Conservation (phyloP, 2,888 invertebrate genomes). For the Chirona hameri region DNA sequence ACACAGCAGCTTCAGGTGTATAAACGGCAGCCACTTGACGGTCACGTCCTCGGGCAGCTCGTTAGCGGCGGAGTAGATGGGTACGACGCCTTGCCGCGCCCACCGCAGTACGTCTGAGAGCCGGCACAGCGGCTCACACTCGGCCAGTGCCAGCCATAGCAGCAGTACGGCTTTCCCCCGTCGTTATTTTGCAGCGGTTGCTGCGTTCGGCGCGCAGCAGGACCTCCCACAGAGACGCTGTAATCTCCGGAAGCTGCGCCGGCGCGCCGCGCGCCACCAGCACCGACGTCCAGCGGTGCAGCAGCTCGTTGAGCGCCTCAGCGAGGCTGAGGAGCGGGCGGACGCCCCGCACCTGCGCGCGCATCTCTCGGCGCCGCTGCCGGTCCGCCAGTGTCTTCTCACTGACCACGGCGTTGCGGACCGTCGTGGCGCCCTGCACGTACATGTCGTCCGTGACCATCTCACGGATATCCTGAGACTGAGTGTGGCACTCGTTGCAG, state of each 20-base stretch:
- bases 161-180: not conserved
- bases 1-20: rapidly evolving
- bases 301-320: not conserved
- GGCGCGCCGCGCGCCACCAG: not conserved
- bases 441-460: not conserved
- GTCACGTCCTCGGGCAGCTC: not conserved
- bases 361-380: not conserved
- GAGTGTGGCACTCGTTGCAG: not conserved
- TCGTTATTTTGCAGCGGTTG: not conserved
- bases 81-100: not conserved
- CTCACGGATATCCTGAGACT: not conserved
- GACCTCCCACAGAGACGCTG: not conserved
- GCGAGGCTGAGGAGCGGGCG: not conserved
- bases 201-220: not conserved
- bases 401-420: not conserved
- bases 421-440: too few relatives aligned
- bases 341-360: not conserved
- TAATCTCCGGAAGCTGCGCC: not conserved
- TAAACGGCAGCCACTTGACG: not conserved
- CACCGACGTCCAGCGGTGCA: not conserved
- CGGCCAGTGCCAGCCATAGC: not conserved
- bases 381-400: not conserved
- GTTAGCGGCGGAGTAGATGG: not conserved
- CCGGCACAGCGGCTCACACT: not conserved
- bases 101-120: not conserved